phyloP scores from a whole-genome alignment of 2,797 vertebrate genomes.

The Nannoperca obscura region DNA sequence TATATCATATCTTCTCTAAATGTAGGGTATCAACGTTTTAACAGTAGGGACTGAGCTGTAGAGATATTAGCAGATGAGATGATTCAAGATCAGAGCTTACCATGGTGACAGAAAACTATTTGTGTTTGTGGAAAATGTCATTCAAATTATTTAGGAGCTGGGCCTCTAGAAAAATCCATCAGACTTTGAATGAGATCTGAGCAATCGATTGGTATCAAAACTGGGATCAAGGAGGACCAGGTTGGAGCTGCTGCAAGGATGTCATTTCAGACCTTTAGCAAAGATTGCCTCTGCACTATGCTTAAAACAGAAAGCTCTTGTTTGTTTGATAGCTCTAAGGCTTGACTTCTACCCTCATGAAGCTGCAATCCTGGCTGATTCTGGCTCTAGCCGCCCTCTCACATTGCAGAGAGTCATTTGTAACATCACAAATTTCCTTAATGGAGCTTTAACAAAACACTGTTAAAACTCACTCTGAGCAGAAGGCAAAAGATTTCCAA shows the following conservation, averaged over 20 bases:
- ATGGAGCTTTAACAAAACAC: conserved; percentile 35
- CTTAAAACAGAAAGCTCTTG: not conserved
- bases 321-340: not conserved
- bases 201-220: conserved; percentile 4
- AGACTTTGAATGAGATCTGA: conserved; percentile 7
- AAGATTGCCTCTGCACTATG: not conserved
- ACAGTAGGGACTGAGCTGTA: not conserved
- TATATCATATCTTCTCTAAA: not conserved
- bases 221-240: conserved; percentile 10
- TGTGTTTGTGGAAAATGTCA: not conserved
- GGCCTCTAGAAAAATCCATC: not conserved
- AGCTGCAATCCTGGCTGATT: conserved; percentile 2
- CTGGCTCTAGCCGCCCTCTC: conserved; percentile 5
- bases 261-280: not conserved
- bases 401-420: conserved; percentile 16
- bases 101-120: no score
- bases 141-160: not conserved
- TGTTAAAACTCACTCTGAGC: conserved; percentile 21
- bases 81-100: not conserved
- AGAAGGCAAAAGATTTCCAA: conserved; percentile 8
- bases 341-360: not conserved
- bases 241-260: not conserved
- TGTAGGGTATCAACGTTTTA: not conserved
- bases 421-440: conserved; percentile 18
- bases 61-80: not conserved